Base-by-base conservation (phyloP, 2,888 invertebrate genomes). In the Brachylomia viminalis region DNA sequence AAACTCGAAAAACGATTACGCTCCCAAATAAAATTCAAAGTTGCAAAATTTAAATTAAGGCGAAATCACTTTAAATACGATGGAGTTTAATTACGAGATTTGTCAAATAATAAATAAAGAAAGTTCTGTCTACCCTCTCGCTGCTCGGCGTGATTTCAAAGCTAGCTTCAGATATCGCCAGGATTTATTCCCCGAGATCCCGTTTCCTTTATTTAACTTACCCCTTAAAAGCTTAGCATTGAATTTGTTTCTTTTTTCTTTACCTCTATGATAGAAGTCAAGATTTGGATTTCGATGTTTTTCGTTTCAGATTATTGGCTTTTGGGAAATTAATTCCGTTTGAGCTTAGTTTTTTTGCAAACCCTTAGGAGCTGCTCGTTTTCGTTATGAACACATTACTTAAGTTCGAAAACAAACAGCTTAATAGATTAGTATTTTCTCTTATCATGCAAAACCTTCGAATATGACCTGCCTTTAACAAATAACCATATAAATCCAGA, bases 71-170 rank as follows among this genome's bases (percentile, higher is more conserved):
- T 90, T 86, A 89, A 91, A 91, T 79, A 85, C 88, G 87, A 88
- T 91, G 83, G 81, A 83, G 86, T 90, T 91, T 92, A 92, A 92
- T 92, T 90, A 92, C 88, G 86, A 91, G 90, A 92, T 92, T 92
- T 91, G 91, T 91, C 90, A 92, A 92, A 92, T 90, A 91, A 92
- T 92, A 92, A 91, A 92, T 91, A 92, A 90, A 86, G 86, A 86
- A 89, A 88, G 85, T 88, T 86, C 83, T 86, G 83, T 85, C 83
- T 81, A 79, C 70, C 78, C 77, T 76, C 84, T 71, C 77, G n/a
- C 76, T 72, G 67, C 77, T 87, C 84, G 75, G 64, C 81, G 87
- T 86, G 87, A 86, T 90, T 88, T 89, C 87, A 89, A 86, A 88
- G 86, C 82, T 77, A 84, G 81, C 82, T 90, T 83, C 87, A 89